These are phyloP conservation scores for Temnothorax nylanderi DNA, from an alignment of 1,140 invertebrate genomes.

Conservation along the genomic window DNA sequence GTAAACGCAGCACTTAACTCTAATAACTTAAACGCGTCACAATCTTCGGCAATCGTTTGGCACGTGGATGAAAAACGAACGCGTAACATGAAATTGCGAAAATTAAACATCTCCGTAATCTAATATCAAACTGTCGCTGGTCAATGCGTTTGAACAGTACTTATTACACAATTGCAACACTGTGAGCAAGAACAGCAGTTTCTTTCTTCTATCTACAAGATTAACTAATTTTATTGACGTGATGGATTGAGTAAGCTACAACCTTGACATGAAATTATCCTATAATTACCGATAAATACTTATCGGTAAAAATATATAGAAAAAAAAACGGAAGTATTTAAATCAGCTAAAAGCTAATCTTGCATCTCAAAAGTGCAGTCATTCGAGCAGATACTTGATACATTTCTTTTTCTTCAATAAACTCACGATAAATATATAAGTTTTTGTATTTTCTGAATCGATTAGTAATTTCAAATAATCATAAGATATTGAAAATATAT, in stretches of 20 bases:
- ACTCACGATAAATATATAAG: not conserved
- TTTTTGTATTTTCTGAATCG: not conserved
- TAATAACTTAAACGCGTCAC: not conserved
- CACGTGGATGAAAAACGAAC: not conserved
- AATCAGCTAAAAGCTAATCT: not conserved
- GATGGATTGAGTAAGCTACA: constrained; percentile 2
- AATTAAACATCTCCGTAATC: not conserved
- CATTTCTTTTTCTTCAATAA: not conserved
- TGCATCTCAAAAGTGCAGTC: not conserved
- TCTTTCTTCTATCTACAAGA: not conserved
- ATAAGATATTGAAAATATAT: not conserved
- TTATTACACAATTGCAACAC: not conserved
- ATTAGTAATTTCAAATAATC: not conserved
- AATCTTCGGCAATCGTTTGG: not conserved
- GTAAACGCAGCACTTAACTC: not conserved
- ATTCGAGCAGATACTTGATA: not conserved
- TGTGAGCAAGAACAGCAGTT: not conserved
- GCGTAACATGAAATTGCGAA: constrained; percentile 9
- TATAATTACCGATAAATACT: not conserved
- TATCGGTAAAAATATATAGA: not conserved
- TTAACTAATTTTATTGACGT: not conserved
- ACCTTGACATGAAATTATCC: not conserved
- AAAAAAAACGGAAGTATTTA: not conserved
- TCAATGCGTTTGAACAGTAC: not conserved
- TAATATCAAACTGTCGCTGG: not conserved